Evolutionary conservation across 2,797 vertebrate genomes (phyloP), one percentile per base, ranked within the genome.

Genomic region (Spinus pinus): DNA sequence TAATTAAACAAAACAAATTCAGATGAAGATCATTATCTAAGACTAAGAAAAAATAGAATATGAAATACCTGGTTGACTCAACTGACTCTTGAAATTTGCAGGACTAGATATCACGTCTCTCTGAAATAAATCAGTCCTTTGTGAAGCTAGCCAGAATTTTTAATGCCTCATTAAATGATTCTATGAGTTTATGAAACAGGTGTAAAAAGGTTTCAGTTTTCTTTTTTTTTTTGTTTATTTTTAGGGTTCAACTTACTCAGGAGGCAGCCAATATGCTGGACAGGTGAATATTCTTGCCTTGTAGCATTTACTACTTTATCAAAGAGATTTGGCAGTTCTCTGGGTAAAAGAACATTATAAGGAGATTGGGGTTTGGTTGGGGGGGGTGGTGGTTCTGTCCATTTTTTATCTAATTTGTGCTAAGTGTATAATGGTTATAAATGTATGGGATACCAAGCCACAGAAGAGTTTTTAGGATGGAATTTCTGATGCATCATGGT

Each of bases 281-380:
- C 95, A 95, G 94, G 96, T 96, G n/a, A 95, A 80, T 88, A 72
- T 37, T 74, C 19, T 83, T 88, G 23, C 30, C 14, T 46, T 72
- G 14, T 27, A 65, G 31, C 37, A 13, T 41, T 58, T 49, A 49
- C 5, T 37, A 22, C 30, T 86, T 86, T 57, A 79, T 65, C 37
- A 12, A 46, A 65, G 41, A 84, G 30, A 58, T 33, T 77, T 69
- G 17, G 9, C 44, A 56, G n/a, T 49, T 74, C 20, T 49, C 37
- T 74, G 7, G 31, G 24, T 78, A 57, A 81, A 78, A 71, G 14
- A 56, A 35, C 12, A 57, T 53, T 91, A 78, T 71, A 70, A 87
- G 18, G 47, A 81, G 33, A 30, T 14, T 10, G 19, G 5, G 14
- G 3, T 18, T 72, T 71, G 15, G 2, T 39, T 33, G 25, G 10